Evolutionary conservation across 2,888 invertebrate species (phyloP).

Genomic region (Lochmaea crataegi): DNA sequence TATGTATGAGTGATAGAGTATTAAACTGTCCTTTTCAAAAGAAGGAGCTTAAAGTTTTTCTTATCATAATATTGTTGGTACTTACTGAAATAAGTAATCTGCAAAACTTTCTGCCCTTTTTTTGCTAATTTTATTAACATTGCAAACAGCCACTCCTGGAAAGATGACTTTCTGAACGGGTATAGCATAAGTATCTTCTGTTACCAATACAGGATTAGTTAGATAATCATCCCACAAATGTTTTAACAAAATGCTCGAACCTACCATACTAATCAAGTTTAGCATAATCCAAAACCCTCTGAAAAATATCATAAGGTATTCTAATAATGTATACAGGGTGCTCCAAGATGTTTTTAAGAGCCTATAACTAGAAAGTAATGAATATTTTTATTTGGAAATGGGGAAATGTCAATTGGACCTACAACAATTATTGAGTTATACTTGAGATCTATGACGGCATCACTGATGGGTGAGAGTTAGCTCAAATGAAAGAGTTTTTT

Average conservation of each 20-base stretch:
- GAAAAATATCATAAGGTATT: constrained; percentile 20
- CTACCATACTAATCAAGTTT: constrained; percentile 35
- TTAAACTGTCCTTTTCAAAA: too few relatives aligned
- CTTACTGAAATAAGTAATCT: constrained; percentile 62
- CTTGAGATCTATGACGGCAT: too few relatives aligned
- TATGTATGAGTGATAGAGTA: too few relatives aligned
- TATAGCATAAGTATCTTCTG: constrained; percentile 66
- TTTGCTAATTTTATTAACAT: constrained; percentile 71
- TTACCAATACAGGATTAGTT: constrained; percentile 65
- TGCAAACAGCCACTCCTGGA: constrained; percentile 74
- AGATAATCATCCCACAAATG: constrained; percentile 51
- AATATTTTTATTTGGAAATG: too few relatives aligned
- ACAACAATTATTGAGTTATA: too few relatives aligned
- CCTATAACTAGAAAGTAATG: too few relatives aligned
- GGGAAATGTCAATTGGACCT: too few relatives aligned
- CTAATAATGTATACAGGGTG: too few relatives aligned
- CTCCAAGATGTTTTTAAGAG: too few relatives aligned
- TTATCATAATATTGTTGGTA: not conserved
- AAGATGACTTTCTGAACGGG: constrained; percentile 71
- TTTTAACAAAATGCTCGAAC: constrained; percentile 37
- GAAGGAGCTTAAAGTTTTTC: not conserved
- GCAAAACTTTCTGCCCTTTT: constrained; percentile 61
- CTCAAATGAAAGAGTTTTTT: too few relatives aligned
- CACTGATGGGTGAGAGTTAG: too few relatives aligned
- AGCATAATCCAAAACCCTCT: constrained; percentile 47